phyloP scores from a whole-genome alignment of 2,797 vertebrate genomes.

The Phataginus tetradactyla region DNA sequence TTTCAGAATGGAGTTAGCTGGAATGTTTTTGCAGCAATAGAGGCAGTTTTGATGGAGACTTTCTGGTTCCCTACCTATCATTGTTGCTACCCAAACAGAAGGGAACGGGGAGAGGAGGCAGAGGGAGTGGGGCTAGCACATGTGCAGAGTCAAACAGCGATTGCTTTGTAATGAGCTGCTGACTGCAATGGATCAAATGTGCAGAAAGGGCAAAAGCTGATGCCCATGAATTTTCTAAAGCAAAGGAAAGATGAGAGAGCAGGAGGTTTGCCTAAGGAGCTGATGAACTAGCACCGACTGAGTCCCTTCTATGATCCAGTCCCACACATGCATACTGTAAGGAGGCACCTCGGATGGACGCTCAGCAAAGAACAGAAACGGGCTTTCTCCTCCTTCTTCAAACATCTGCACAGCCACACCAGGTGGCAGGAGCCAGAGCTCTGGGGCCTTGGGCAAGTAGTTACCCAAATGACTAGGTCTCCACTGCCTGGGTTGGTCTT shows the following conservation, averaged over 20 bases:
- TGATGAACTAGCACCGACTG: not conserved
- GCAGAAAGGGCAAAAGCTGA: not conserved
- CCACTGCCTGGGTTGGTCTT: not conserved
- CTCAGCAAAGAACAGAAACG: not conserved
- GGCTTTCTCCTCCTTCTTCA: not conserved
- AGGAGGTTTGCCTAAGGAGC: not conserved
- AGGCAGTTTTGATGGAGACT: not conserved
- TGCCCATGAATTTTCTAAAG: not conserved
- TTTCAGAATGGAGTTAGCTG: not conserved
- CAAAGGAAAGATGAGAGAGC: not conserved
- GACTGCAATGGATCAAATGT: not conserved
- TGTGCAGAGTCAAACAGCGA: no score
- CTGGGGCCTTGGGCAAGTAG: not conserved
- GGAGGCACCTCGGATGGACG: not conserved
- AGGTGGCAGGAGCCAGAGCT: not conserved
- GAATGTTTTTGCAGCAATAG: not conserved
- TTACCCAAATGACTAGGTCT: not conserved
- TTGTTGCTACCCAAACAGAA: not conserved
- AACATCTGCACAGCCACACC: not conserved
- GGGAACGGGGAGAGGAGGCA: not conserved
- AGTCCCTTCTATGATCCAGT: not conserved
- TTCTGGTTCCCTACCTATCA: not conserved
- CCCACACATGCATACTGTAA: not conserved
- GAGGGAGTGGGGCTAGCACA: fast-evolving
- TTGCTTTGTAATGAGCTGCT: not conserved